Evolutionary conservation across 2,113 vertebrate species (phyloP).

Genomic region (Setophaga kirtlandii): DNA sequence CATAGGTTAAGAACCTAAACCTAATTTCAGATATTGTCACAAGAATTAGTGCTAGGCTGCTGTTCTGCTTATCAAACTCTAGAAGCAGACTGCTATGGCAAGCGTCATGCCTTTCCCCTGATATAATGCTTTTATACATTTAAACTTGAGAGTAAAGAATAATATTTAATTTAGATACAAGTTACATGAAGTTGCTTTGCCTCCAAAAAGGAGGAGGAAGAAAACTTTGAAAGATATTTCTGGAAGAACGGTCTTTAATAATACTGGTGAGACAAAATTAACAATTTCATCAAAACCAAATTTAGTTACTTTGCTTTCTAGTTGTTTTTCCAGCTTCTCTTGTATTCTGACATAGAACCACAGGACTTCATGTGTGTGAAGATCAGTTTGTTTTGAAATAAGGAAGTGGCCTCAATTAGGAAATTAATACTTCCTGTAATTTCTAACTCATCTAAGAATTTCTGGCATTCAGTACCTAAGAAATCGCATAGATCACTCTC

Average conservation of each 20-base stretch:
- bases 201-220: not conserved
- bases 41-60: not conserved
- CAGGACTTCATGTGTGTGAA: not conserved
- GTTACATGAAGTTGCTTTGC: not conserved
- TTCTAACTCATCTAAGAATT: not conserved
- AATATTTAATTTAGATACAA: not conserved
- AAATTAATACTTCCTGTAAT: not conserved
- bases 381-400: not conserved
- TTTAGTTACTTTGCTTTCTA: not conserved
- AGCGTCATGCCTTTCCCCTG: not conserved
- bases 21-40: not conserved
- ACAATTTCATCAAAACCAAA: constrained; percentile 10
- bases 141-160: not conserved
- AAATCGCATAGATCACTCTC: not conserved
- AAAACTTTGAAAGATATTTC: not conserved
- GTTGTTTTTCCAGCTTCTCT: not conserved
- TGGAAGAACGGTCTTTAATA: not conserved
- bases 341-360: not conserved
- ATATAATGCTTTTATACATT: not conserved
- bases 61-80: not conserved
- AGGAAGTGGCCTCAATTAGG: not conserved
- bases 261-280: not conserved
- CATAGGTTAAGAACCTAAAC: not conserved
- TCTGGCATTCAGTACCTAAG: not conserved
- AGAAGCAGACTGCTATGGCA: not conserved